Evolutionary conservation across 2,888 invertebrate species (phyloP).

Genomic region (Nomada goodeniana): DNA sequence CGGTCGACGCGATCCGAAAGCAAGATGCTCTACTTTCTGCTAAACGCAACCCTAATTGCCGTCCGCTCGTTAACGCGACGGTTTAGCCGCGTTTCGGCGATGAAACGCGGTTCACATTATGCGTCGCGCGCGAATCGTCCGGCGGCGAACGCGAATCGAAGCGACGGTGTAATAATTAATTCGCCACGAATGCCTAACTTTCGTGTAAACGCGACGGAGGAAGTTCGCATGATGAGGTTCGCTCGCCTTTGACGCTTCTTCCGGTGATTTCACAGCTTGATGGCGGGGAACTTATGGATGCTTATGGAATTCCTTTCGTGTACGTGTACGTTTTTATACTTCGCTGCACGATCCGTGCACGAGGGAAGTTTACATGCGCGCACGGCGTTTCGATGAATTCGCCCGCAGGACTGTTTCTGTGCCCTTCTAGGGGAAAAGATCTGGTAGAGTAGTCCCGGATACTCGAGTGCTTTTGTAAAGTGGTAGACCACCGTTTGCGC

Average conservation of each 20-base stretch:
- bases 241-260: slow-evolving; percentile 54
- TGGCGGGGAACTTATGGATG: slow-evolving; percentile 59
- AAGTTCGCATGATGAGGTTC: background rate
- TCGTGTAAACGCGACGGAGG: background rate
- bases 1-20: slow-evolving; percentile 49
- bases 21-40: slow-evolving; percentile 65
- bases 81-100: background rate
- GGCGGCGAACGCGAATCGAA: no score
- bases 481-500: slow-evolving; percentile 54
- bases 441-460: slow-evolving; percentile 14
- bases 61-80: slow-evolving; percentile 23
- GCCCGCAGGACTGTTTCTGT: background rate
- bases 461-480: slow-evolving; percentile 52
- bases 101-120: slow-evolving; percentile 15
- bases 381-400: background rate
- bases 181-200: no score
- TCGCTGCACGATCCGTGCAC: no score
- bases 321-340: slow-evolving; percentile 5
- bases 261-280: slow-evolving; percentile 71
- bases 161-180: no score
- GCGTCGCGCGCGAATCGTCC: background rate
- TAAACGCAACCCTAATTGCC: slow-evolving; percentile 59
- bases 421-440: background rate
- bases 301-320: slow-evolving; percentile 60
- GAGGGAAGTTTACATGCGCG: background rate